phyloP scores from a whole-genome alignment of 2,113 vertebrate species.

The Cheirogaleus medius region DNA sequence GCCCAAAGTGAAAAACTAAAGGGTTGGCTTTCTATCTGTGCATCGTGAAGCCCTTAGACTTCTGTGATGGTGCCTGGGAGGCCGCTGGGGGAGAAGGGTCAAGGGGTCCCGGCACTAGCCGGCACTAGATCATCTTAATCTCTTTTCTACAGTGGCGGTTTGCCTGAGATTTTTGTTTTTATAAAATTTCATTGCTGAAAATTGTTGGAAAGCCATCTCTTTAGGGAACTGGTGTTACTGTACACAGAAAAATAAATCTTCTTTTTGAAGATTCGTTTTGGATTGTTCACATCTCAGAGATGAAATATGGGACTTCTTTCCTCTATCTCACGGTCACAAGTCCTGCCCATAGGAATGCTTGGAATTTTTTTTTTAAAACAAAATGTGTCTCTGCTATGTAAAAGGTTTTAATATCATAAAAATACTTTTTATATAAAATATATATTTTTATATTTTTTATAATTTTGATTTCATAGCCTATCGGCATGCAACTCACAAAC shows the following conservation, averaged over 20 bases:
- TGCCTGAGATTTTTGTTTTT: neutral
- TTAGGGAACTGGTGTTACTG: neutral
- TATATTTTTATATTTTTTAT: neutral
- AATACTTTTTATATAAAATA: neutral
- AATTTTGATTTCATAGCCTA: neutral
- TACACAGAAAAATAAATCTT: conserved; percentile 21
- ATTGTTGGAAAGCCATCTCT: neutral
- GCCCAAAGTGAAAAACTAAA: neutral
- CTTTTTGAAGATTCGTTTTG: conserved; percentile 35
- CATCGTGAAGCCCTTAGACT: neutral
- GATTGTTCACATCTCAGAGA: neutral
- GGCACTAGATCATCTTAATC: neutral
- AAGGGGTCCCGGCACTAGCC: fast-evolving
- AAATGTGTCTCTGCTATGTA: neutral
- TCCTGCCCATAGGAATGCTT: neutral
- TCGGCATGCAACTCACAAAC: neutral
- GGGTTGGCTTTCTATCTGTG: neutral
- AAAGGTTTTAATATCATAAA: neutral
- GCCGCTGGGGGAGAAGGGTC: no score
- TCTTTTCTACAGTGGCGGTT: neutral
- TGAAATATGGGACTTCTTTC: neutral
- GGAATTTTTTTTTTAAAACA: neutral
- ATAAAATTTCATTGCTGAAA: neutral
- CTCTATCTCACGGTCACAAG: neutral
- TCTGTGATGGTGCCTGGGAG: neutral